Conservation (phyloP, 2,797 vertebrate genomes). For the Dendrocincla fuliginosa region DNA sequence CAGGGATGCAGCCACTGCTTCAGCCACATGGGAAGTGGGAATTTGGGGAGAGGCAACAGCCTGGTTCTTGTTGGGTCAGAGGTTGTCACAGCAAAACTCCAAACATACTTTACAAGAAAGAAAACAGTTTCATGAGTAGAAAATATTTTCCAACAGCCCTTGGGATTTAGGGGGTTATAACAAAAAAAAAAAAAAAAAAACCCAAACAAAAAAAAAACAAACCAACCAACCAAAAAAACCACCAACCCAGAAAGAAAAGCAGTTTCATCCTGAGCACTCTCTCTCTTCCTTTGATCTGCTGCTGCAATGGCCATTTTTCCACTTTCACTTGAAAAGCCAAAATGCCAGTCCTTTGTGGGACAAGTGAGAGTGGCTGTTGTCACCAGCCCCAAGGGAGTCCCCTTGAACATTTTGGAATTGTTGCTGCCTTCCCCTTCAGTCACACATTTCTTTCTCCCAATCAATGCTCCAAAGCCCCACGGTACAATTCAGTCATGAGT, state of each 20-base stretch:
- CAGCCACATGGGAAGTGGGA: not conserved
- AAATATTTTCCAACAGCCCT: not conserved
- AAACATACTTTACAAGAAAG: not conserved
- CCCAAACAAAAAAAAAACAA: too few species aligned
- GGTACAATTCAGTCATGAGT: not conserved
- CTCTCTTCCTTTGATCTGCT: not conserved
- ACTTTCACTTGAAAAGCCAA: not conserved
- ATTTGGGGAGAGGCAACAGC: not conserved
- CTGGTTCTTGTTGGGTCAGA: not conserved
- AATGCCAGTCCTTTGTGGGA: not conserved
- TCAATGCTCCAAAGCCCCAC: not conserved
- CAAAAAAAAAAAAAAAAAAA: not conserved
- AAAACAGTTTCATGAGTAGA: not conserved
- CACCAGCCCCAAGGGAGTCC: not conserved
- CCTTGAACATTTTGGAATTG: not conserved
- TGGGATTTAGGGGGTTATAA: not conserved
- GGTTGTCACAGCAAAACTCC: not conserved
- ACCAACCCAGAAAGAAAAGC: not conserved
- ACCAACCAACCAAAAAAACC: not conserved
- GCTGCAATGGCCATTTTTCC: not conserved
- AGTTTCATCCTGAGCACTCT: not conserved
- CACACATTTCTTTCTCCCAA: not conserved
- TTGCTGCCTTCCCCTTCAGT: not conserved
- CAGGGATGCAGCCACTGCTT: not conserved
- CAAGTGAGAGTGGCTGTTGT: not conserved